Base-by-base conservation (phyloP, 2,797 vertebrate species). In the Tenualosa thibaudeaui region DNA sequence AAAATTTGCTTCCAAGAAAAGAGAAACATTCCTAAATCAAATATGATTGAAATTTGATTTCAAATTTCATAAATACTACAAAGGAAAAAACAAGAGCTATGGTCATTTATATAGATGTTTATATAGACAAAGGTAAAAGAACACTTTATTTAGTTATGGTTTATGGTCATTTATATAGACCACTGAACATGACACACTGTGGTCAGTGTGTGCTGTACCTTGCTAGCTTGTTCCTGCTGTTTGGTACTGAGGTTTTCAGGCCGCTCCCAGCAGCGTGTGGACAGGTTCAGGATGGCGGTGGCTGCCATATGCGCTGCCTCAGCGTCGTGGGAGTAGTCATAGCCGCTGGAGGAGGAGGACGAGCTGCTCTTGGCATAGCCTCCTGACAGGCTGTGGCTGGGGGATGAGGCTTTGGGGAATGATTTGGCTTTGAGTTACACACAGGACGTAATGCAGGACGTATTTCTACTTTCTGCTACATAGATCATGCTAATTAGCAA, bases 251-350 rank as follows among this genome's bases (percentile, higher is more conserved):
- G 97, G 87, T 96, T 99, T 93, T 99, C 98, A 0, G 97, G 98
- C 93, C 97, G 97, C 89, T 99, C 98, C 98, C 98, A 99, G 94
- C 98, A 99, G 90, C 98, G 97, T 0, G 98, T 99, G 90, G 98
- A 99, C 90, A 99, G 96, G 93, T 99, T 99, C 91, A 99, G 95
- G 92, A 99, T 99, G 94, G 98, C 98, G 0, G 98, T 99, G 85
- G 98, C 98, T 0, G 98, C 98, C 98, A 99, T 99, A 92, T 99
- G 98, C 0, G 98, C 98, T 0, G 98, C 98, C 93, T 99, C 98
- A 0, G 98, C 98, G 0, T 99, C 98, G 0, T 99, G 98, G 62
- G 96, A 96, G 65, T 98, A 99, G 93, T 99, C 98, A 2, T 98
- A 99, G 89, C 96, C 96, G 89, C 95, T 95, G 86, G 97, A 96